Evolutionary conservation across 2,888 invertebrate genomes (phyloP), one percentile per base, ranked within the genome.

Genomic region (Acleris emargana): DNA sequence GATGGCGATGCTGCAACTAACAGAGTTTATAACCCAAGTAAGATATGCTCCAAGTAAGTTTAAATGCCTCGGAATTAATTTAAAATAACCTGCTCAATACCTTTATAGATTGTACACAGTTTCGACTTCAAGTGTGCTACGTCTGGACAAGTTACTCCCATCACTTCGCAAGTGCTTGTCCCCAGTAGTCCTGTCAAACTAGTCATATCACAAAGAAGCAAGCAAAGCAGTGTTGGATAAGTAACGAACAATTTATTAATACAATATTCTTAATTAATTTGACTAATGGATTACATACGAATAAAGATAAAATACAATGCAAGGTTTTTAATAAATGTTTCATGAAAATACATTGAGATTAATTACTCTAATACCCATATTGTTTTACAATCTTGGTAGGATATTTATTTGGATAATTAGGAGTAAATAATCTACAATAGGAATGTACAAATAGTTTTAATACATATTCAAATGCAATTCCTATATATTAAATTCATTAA

Each of bases 1-100:
- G 79, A 93, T 98, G 70, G 97, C 97, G 0, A 95, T 96, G 81
- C 86, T 94, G 54, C 97, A 97, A 88, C 93, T 98, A 76, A 93
- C 94, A 67, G 89, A 95, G 52, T 91, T 96, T 13, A 78, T 97
- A 52, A 89, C 91, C 28, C 93, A 95, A 93, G 96, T 96, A 91
- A 80, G 72, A 20, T 22, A 38, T 61, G 52, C 16, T 47, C n/a
- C 57, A 60, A 20, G 9, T 47, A 25, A 25, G 25, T 58, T 45
- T 5, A 7, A n/a, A 43, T 43, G 3, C 16, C n/a, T 16, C 63
- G 51, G 17, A 52, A 59, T 49, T 25, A 2, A 43, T 42, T n/a
- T 5, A 50, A 43, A 58, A 51, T 9, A 32, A 51, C 7, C 6
- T 6, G n/a, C n/a, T 16, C n/a, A 52, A 52, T n/a, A 6, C 22